A percentile compares a stretch with the other conserved stretches of the same genome.
phyloP scores from a whole-genome alignment of 2,113 vertebrate genomes.

The Gavia stellata region DNA sequence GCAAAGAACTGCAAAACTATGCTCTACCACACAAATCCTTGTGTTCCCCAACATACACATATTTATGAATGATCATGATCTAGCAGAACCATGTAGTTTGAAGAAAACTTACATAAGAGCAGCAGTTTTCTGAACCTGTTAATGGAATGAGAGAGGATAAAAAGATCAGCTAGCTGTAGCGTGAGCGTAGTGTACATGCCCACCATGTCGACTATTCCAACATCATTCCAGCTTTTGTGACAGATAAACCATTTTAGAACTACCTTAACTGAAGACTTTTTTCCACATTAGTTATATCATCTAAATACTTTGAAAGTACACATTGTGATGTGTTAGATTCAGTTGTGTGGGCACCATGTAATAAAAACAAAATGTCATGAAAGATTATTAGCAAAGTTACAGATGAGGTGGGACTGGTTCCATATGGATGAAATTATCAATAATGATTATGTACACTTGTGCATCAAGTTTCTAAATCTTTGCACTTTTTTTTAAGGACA shows the following conservation, averaged over 20 bases:
- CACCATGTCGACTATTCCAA: neutral
- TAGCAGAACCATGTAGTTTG: accelerated
- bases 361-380: neutral
- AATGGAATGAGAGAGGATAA: neutral
- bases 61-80: neutral
- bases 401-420: neutral
- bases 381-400: neutral
- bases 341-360: accelerated
- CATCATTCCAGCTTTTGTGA: neutral
- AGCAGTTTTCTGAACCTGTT: neutral
- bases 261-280: neutral
- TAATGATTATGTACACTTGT: neutral
- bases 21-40: neutral
- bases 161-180: neutral
- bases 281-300: neutral
- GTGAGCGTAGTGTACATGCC: neutral
- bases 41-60: neutral
- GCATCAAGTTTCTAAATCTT: neutral
- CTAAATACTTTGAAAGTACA: neutral
- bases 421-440: neutral
- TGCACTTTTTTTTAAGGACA: neutral
- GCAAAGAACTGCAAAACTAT: neutral
- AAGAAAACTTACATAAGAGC: neutral
- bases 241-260: neutral
- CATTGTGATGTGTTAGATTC: neutral